Evolutionary conservation across 2,888 invertebrate genomes (phyloP).

Genomic region (Hirtodrosophila alboralis): DNA sequence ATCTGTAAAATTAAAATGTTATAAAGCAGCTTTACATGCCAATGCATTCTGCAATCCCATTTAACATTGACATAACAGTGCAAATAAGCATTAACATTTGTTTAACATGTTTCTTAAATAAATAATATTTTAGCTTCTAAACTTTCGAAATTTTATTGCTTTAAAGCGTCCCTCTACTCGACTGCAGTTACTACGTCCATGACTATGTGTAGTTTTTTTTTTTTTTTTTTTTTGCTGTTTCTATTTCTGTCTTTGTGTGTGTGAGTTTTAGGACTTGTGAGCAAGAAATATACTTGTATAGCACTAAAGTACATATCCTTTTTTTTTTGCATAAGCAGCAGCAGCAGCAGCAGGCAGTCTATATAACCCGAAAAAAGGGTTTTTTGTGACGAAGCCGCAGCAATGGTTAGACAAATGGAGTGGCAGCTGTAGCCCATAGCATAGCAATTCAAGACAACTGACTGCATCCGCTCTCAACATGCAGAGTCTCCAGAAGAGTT

Average conservation of each 20-base stretch:
- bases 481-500: conserved; percentile 4
- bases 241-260: conserved; percentile 7
- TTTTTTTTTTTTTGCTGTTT: too few relatives aligned
- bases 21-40: too few relatives aligned
- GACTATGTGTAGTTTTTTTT: too few relatives aligned
- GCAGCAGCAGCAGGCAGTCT: conserved; percentile 34
- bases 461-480: conserved; percentile 11
- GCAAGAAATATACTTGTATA: conserved; percentile 12
- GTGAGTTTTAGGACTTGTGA: conserved; percentile 19
- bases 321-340: conserved; percentile 45
- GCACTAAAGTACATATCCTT: neutral
- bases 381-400: conserved; percentile 58
- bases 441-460: conserved; percentile 1
- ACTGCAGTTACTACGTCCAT: too few relatives aligned
- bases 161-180: too few relatives aligned
- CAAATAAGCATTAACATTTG: too few relatives aligned
- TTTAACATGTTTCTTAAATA: too few relatives aligned
- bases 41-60: too few relatives aligned
- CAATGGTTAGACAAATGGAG: conserved; percentile 55
- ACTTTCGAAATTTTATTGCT: too few relatives aligned
- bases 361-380: conserved; percentile 25
- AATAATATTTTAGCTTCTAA: too few relatives aligned
- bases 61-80: too few relatives aligned
- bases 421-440: conserved; percentile 20
- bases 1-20: too few relatives aligned